Evolutionary conservation across 2,113 vertebrate genomes (phyloP).

Genomic region (Callaeas wilsoni): DNA sequence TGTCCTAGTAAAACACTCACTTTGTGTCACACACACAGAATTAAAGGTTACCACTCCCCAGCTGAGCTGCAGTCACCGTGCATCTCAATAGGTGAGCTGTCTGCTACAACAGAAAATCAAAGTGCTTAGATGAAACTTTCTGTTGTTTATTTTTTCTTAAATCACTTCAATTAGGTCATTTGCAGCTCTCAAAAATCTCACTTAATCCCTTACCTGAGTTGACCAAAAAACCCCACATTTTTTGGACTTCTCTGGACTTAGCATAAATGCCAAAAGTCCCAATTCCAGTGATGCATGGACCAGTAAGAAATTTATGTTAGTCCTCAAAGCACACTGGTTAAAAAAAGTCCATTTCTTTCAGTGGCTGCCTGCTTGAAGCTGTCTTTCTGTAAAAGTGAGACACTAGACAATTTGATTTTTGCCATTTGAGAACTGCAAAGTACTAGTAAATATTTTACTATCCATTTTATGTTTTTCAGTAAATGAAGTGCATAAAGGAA

Average conservation of each 20-base stretch:
- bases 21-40: neutral
- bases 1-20: neutral
- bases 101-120: neutral
- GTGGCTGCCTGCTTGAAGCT: neutral
- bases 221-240: neutral
- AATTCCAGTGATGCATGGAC: neutral
- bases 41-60: neutral
- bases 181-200: neutral
- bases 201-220: neutral
- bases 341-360: neutral
- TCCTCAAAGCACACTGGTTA: neutral
- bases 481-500: slow-evolving; percentile 70
- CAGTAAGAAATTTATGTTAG: neutral
- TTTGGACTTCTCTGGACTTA: neutral
- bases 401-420: slow-evolving; percentile 52
- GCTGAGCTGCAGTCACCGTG: neutral
- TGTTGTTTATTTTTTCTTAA: neutral
- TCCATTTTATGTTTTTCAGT: slow-evolving; percentile 66
- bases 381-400: slow-evolving; percentile 34
- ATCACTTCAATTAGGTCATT: neutral
- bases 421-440: slow-evolving; percentile 55
- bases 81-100: neutral
- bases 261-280: neutral
- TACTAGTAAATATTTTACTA: slow-evolving; percentile 74
- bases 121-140: neutral